Conservation (phyloP, 1,140 invertebrate species). For the Leptoteleia sp. region DNA sequence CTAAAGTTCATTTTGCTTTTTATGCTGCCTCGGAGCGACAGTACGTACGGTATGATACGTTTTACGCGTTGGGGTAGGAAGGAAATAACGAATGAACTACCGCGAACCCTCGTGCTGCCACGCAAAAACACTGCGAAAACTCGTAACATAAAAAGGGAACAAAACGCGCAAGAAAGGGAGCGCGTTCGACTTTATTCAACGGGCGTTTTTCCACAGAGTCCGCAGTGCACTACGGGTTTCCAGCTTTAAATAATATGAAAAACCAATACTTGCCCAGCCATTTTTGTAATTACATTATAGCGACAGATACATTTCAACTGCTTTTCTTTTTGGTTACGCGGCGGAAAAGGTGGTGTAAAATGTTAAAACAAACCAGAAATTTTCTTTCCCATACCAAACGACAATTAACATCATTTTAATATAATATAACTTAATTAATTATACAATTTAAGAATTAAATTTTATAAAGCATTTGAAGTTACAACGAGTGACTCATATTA, state of each 20-base stretch:
- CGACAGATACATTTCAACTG: slow-evolving; percentile 5
- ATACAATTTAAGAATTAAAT: too few relatives aligned
- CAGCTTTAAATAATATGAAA: slow-evolving; percentile 13
- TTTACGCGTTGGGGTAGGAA: slow-evolving; percentile 24
- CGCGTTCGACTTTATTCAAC: slow-evolving; percentile 8
- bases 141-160: slow-evolving; percentile 45
- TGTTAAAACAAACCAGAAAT: too few relatives aligned
- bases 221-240: background rate
- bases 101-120: slow-evolving; percentile 7
- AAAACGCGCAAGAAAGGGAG: slow-evolving; percentile 2
- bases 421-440: too few relatives aligned
- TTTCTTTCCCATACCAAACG: too few relatives aligned
- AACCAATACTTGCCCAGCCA: slow-evolving; percentile 10
- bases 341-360: too few relatives aligned
- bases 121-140: slow-evolving; percentile 51
- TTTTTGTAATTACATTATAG: slow-evolving; percentile 15
- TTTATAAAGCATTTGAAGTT: too few relatives aligned
- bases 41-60: slow-evolving; percentile 40
- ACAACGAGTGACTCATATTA: too few relatives aligned
- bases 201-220: slow-evolving; percentile 7
- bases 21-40: slow-evolving; percentile 25
- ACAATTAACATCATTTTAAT: too few relatives aligned
- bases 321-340: background rate
- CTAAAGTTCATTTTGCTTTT: slow-evolving; percentile 60
- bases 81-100: slow-evolving; percentile 55